phyloP scores from a whole-genome alignment of 2,888 invertebrate species.

The Limnephilus marmoratus region DNA sequence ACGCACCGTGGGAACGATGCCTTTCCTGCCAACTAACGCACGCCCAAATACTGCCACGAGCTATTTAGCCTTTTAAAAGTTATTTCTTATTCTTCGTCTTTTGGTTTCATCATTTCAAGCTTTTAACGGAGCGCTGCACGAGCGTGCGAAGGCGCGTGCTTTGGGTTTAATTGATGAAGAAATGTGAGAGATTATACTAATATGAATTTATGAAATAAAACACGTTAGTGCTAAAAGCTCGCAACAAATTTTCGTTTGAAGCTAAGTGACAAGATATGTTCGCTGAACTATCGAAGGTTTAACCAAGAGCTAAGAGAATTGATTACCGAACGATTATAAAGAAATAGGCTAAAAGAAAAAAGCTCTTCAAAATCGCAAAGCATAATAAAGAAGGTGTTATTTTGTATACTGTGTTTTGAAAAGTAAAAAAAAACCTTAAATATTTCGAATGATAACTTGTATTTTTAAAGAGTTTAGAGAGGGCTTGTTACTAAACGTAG shows the following conservation, averaged over 20 bases:
- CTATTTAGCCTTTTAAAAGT: neutral
- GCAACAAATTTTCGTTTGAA: neutral
- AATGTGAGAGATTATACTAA: neutral
- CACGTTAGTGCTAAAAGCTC: neutral
- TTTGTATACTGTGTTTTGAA: no score
- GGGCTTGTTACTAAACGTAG: neutral
- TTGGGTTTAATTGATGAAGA: neutral
- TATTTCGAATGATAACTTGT: neutral
- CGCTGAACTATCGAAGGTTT: neutral
- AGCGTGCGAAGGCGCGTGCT: constrained; percentile 35
- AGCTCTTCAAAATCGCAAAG: no score
- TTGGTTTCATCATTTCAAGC: neutral
- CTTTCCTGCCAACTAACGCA: constrained; percentile 57
- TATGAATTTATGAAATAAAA: neutral
- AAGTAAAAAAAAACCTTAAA: no score
- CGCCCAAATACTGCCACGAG: constrained; percentile 49
- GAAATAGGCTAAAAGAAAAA: no score
- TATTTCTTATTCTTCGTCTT: neutral
- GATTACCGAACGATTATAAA: no score
- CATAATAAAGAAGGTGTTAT: no score
- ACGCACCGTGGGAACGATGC: constrained; percentile 57
- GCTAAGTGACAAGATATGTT: neutral
- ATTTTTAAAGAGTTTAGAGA: neutral
- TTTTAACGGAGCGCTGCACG: neutral
- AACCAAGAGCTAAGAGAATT: neutral